phyloP scores from a whole-genome alignment of 2,888 invertebrate genomes.

The Rhodophaea formosa region DNA sequence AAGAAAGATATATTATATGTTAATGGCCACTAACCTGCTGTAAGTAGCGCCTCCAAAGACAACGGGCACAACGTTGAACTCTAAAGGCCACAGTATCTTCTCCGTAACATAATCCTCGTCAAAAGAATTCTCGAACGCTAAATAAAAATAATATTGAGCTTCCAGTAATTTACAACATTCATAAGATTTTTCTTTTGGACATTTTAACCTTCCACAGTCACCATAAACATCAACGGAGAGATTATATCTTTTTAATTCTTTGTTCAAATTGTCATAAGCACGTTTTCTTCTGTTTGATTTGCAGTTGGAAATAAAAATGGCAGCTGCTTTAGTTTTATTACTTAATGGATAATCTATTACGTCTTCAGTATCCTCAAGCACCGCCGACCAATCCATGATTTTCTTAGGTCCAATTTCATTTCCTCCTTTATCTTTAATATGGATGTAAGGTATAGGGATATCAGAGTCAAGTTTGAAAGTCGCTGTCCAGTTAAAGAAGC shows the following conservation, averaged over 20 bases:
- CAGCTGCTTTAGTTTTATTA: constrained; percentile 53
- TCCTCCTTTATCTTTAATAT: constrained; percentile 50
- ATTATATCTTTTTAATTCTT: constrained; percentile 40
- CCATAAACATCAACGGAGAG: constrained; percentile 78
- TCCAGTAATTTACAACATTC: no score
- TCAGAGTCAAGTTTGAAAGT: background rate
- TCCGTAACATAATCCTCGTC: constrained; percentile 68
- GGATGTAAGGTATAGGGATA: constrained; percentile 49
- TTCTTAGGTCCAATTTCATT: constrained; percentile 31
- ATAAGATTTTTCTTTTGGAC: no score
- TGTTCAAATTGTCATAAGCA: constrained; percentile 43
- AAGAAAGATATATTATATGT: no score
- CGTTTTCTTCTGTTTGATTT: constrained; percentile 47
- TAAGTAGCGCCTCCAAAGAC: constrained; percentile 86
- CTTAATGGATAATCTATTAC: background rate
- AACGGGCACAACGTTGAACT: constrained; percentile 83
- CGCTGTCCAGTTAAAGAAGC: constrained; percentile 62
- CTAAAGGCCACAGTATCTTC: constrained; percentile 82
- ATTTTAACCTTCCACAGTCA: constrained; percentile 58
- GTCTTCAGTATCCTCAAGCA: background rate
- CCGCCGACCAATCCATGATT: background rate
- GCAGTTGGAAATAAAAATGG: constrained; percentile 72
- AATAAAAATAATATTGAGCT: no score
- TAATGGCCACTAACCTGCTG: constrained; percentile 62
- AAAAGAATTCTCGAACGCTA: no score